Evolutionary conservation across 2,113 vertebrate genomes (phyloP), one percentile per base, ranked within the genome.

Genomic region (Turnix velox): DNA sequence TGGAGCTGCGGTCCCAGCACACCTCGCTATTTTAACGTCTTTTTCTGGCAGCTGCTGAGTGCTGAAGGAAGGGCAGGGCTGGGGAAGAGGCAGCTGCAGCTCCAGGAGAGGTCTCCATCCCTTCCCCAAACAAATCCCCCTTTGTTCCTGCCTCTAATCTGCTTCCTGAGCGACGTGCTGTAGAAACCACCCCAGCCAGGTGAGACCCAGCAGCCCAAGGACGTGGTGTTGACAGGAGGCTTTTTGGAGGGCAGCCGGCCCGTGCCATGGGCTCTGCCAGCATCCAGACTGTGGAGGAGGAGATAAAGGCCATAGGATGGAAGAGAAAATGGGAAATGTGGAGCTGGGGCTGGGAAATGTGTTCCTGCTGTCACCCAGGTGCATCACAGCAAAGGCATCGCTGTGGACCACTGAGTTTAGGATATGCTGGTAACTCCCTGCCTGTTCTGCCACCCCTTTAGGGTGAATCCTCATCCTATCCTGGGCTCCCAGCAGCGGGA

Each of bases 181-280:
- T 90, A 77, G 63, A 28, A 90, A 30, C 7, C 68, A 17, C 62
- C 52, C 13, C 57, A 3, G 89, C 55, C 95, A 46, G 84, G 88
- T 8, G 58, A 61, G 86, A 55, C 27, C 27, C 80, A 95, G 92
- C 92, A 85, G 94, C 67, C 90, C 95, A 96, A 96, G 96, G 95
- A 78, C 94, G 2, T 3, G 5, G 69, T 0, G 81, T 78, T 94
- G 95, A 90, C 84, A 94, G 79, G 77, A 17, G 3, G 33, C 22
- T 67, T 80, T 59, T 43, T 1, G 0, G 40, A 73, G 68, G 46
- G 65, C 61, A 37, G 67, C 76, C 2, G 15, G 27, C 6, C 74
- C 12, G 0, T 2, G 40, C 59, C 35, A 1, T 0, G 18, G 75
- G 69, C 85, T 87, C 63, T 4, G 27, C 15, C 1, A 1, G 25